These are phyloP conservation scores for Epinephelus lanceolatus DNA, from an alignment of 2,113 vertebrate genomes.

Conservation along the genomic window DNA sequence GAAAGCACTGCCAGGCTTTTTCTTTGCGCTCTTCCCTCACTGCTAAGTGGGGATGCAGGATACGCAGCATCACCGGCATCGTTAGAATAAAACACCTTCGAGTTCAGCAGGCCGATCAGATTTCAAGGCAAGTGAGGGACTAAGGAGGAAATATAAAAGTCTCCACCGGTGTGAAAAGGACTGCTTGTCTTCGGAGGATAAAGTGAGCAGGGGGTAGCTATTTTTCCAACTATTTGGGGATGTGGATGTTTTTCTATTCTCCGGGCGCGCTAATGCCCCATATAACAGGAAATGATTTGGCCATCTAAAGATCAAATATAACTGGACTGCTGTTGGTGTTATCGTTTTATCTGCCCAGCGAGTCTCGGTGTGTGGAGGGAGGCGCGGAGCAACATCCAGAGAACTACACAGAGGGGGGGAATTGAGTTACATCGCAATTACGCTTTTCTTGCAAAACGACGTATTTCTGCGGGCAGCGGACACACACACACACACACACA, in stretches of 20 bases:
- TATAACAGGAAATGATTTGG: slow-evolving; percentile 17
- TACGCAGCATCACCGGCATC: slow-evolving; percentile 66
- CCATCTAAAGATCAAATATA: slow-evolving; percentile 43
- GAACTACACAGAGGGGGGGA: slow-evolving; percentile 36
- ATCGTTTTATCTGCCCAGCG: slow-evolving; percentile 34
- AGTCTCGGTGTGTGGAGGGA: slow-evolving; percentile 36
- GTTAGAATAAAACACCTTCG: slow-evolving; percentile 47
- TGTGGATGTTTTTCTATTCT: slow-evolving; percentile 59
- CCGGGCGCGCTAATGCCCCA: slow-evolving; percentile 32
- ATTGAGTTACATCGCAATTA: slow-evolving; percentile 65
- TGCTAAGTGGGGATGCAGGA: slow-evolving; percentile 64
- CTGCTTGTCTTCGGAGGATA: slow-evolving; percentile 45
- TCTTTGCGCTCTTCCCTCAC: slow-evolving; percentile 49
- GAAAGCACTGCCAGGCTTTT: slow-evolving; percentile 33
- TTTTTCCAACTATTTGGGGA: slow-evolving; percentile 64
- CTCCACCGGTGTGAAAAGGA: slow-evolving; percentile 25
- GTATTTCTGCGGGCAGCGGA: slow-evolving; percentile 34
- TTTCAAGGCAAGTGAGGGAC: slow-evolving; percentile 23
- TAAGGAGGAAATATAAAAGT: slow-evolving; percentile 48
- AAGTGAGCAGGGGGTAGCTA: slow-evolving; percentile 50
- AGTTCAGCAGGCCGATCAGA: slow-evolving; percentile 38
- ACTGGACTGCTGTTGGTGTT: slow-evolving; percentile 58
- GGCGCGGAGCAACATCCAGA: slow-evolving; percentile 48
- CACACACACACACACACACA: neutral
- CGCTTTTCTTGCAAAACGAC: slow-evolving; percentile 42